phyloP scores from a whole-genome alignment of 2,113 vertebrate species.

The Indicator maculatus region DNA sequence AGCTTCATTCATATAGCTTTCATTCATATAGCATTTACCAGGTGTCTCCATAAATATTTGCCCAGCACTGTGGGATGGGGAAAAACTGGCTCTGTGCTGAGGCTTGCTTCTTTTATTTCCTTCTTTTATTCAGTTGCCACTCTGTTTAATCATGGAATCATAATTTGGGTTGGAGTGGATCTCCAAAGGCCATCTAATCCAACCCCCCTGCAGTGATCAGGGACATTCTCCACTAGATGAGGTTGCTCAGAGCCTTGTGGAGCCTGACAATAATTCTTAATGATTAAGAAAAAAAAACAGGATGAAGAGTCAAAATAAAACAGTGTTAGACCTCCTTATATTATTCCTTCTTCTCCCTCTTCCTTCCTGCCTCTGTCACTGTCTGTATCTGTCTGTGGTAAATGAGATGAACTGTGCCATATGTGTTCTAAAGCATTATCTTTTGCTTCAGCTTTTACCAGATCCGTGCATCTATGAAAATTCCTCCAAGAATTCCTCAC shows the following conservation, averaged over 20 bases:
- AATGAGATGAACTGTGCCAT: background rate
- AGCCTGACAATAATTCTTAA: background rate
- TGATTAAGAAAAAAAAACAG: background rate
- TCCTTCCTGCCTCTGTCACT: background rate
- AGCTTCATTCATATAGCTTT: background rate
- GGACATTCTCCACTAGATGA: no score
- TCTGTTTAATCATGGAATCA: no score
- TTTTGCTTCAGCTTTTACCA: constrained; percentile 91
- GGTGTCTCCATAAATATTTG: background rate
- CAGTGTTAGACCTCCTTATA: background rate
- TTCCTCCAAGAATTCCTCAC: constrained; percentile 93
- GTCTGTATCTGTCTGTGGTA: background rate
- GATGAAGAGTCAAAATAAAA: background rate
- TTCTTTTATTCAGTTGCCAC: background rate
- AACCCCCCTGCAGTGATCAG: no score
- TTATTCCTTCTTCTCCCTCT: background rate
- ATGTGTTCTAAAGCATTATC: constrained; percentile 40
- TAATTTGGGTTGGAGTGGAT: no score
- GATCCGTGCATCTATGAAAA: constrained; percentile 91
- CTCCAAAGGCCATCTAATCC: no score
- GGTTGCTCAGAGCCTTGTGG: no score
- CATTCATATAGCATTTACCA: background rate
- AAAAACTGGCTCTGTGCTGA: background rate
- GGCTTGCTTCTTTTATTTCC: background rate
- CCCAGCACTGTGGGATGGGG: fast-evolving